phyloP scores from a whole-genome alignment of 2,888 invertebrate genomes.

The Heliothis peltigera region DNA sequence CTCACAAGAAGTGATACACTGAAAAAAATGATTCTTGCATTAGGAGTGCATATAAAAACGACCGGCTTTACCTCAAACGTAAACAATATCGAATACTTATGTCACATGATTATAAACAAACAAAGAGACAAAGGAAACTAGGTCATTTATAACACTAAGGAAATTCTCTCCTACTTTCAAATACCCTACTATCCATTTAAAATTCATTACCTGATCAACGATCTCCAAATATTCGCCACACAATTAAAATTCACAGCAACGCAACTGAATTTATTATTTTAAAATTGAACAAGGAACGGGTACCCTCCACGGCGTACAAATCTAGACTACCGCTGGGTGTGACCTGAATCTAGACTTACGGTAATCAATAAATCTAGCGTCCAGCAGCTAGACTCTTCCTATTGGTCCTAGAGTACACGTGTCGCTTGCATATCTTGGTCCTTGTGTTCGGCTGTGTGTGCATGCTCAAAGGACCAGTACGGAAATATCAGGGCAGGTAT shows the following conservation, averaged over 20 bases:
- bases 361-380: constrained; percentile 12
- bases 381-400: constrained; percentile 7
- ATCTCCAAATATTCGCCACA: neutral
- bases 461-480: neutral
- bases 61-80: neutral
- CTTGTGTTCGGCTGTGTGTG: neutral
- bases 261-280: neutral
- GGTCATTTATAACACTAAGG: neutral
- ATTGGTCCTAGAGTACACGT: constrained; percentile 5
- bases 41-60: neutral
- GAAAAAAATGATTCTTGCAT: too few species aligned
- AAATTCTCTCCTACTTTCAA: neutral
- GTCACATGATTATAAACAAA: neutral
- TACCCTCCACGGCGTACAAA: neutral
- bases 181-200: neutral
- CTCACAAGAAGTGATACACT: too few species aligned
- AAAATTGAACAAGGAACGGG: neutral
- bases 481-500: neutral
- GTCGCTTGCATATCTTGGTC: neutral
- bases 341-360: constrained; percentile 5
- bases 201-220: neutral
- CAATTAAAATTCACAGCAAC: neutral
- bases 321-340: constrained; percentile 2
- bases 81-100: neutral
- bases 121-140: neutral